phyloP scores from a whole-genome alignment of 2,113 vertebrate genomes.

The Protobothrops flavoviridis region DNA sequence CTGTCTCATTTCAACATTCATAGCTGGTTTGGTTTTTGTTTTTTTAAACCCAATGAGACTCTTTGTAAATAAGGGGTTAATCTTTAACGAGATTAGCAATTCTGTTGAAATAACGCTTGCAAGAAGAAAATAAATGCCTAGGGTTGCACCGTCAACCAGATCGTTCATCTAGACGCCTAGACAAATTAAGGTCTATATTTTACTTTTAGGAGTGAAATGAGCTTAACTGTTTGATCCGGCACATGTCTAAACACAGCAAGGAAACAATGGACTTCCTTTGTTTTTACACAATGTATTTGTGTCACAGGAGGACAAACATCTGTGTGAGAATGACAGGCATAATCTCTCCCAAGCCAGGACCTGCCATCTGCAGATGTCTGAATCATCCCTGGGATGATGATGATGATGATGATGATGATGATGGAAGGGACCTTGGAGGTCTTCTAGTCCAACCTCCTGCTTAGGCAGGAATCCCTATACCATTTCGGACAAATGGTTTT shows the following conservation, averaged over 20 bases:
- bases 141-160: background rate
- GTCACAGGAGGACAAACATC: background rate
- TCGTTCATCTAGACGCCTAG: background rate
- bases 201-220: background rate
- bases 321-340: background rate
- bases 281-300: background rate
- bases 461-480: no score
- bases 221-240: background rate
- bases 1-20: background rate
- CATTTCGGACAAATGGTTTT: no score
- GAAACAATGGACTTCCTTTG: background rate
- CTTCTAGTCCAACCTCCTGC: no score
- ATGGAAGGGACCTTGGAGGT: no score
- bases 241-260: background rate
- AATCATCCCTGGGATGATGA: background rate
- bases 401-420: background rate
- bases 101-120: background rate
- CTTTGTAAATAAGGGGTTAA: background rate
- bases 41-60: background rate
- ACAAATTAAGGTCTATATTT: background rate
- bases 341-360: background rate
- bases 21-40: background rate
- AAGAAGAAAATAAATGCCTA: background rate
- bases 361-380: background rate
- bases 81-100: background rate